phyloP scores from a whole-genome alignment of 1,140 invertebrate genomes.

The Oreohelix idahoensis region DNA sequence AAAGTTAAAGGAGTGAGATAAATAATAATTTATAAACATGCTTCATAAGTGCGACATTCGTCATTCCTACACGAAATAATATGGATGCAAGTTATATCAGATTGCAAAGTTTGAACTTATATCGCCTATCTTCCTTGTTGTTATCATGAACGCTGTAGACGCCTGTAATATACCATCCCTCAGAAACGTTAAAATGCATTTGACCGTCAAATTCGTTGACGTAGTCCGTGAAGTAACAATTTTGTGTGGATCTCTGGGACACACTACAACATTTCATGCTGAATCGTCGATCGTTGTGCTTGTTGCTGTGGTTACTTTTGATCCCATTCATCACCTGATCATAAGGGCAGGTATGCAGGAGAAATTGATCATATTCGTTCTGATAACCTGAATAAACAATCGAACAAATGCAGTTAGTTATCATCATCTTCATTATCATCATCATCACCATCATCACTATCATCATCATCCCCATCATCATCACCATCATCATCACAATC shows the following conservation, averaged over 20 bases:
- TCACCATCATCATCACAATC: too few species aligned
- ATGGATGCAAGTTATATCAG: too few species aligned
- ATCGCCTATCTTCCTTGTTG: background rate
- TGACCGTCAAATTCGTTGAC: background rate
- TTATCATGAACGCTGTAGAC: background rate
- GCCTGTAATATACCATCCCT: background rate
- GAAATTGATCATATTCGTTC: conserved; percentile 8
- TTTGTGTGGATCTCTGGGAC: background rate
- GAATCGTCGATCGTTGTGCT: background rate
- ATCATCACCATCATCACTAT: too few species aligned
- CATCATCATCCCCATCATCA: too few species aligned
- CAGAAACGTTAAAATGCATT: background rate
- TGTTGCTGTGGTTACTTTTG: background rate
- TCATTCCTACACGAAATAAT: too few species aligned
- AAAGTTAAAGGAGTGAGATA: too few species aligned
- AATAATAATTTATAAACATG: too few species aligned
- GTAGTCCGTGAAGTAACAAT: background rate
- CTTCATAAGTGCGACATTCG: too few species aligned
- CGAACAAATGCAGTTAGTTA: too few species aligned
- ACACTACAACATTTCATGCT: background rate
- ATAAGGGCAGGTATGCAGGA: conserved; percentile 33
- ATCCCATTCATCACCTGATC: conserved; percentile 38
- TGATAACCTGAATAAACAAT: conserved; percentile 45
- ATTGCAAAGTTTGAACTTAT: background rate
- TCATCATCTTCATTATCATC: too few species aligned